Evolutionary conservation across 2,113 vertebrate genomes (phyloP), one percentile per base, ranked within the genome.

Genomic region (Syngnathus floridae): DNA sequence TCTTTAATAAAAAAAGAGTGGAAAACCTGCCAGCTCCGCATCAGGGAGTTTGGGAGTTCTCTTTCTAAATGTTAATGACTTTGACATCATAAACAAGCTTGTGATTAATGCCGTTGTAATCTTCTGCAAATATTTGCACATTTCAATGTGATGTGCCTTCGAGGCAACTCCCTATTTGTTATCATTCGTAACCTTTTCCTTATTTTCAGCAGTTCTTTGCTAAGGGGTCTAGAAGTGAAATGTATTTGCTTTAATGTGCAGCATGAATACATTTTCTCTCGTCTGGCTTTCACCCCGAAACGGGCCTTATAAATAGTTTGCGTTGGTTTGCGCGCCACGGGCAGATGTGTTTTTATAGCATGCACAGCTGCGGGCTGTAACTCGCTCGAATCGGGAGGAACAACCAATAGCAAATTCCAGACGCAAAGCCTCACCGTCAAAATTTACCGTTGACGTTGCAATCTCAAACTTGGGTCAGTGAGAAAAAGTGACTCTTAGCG

Each of bases 401-500:
- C 59, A 72, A 72, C 66, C 59, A 72, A 79, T 66, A 68, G 72
- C 38, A 67, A 58, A 64, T 63, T 19, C 54, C 52, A 59, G 62
- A 43, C 19, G 62, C 54, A 63, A 37, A n/a, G 60, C 57, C n/a
- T 70, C 36, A 64, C 46, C 38, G 26, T 36, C 66, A 46, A 41
- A 13, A 61, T 60, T 55, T 69, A 48, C 2, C 9, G 56, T 58
- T 55, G 16, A 19, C 14, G 4, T 37, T 19, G 9, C 4, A 37
- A 58, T 19, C 8, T 35, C 48, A 58, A 10, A 2, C 17, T 17
- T n/a, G 4, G 4, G n/a, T 1, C 16, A 37, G 17, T 36, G 55
- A 58, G 16, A 12, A 81, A 77, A 59, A 14, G 52, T 31, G 79
- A 69, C 74, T 72, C 46, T 79, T 79, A 43, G 63, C 76, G 85